Percentiles rank a stretch among this genome's conserved stretches.
Evolutionary conservation across 2,888 invertebrate species (phyloP).

Genomic region (Osmoderma eremita): DNA sequence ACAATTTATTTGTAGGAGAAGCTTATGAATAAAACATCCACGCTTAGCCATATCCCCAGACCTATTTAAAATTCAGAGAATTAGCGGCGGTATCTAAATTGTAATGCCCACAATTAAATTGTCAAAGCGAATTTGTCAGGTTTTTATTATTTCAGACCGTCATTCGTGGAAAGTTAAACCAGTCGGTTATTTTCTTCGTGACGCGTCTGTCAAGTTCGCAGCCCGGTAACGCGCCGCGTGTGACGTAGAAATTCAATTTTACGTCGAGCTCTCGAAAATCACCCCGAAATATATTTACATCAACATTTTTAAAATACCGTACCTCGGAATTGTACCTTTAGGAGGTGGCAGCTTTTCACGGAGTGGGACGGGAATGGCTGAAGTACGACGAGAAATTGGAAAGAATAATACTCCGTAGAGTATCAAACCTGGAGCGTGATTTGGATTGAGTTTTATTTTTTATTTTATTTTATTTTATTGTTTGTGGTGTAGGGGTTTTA

Average conservation of each 20-base stretch:
- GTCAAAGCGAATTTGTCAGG: too few relatives aligned
- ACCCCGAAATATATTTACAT: constrained; percentile 9
- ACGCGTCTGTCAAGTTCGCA: too few relatives aligned
- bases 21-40: too few relatives aligned
- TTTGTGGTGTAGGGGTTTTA: too few relatives aligned
- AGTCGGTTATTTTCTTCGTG: too few relatives aligned
- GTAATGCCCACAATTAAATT: too few relatives aligned
- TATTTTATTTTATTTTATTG: neutral
- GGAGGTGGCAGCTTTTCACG: neutral
- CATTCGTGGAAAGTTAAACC: too few relatives aligned
- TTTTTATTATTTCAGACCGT: too few relatives aligned
- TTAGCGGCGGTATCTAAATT: too few relatives aligned
- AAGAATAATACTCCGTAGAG: neutral
- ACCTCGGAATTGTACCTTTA: constrained; percentile 2
- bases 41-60: too few relatives aligned
- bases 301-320: constrained; percentile 8
- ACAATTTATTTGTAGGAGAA: too few relatives aligned
- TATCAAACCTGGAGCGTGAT: neutral
- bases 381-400: constrained; percentile 1
- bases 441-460: constrained; percentile 6
- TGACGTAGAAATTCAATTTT: constrained; percentile 6
- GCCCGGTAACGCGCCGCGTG: neutral
- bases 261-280: neutral
- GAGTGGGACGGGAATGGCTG: neutral
- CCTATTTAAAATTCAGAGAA: too few relatives aligned